Base-by-base conservation (phyloP, 2,888 invertebrate species). In the Lycia hirtaria region DNA sequence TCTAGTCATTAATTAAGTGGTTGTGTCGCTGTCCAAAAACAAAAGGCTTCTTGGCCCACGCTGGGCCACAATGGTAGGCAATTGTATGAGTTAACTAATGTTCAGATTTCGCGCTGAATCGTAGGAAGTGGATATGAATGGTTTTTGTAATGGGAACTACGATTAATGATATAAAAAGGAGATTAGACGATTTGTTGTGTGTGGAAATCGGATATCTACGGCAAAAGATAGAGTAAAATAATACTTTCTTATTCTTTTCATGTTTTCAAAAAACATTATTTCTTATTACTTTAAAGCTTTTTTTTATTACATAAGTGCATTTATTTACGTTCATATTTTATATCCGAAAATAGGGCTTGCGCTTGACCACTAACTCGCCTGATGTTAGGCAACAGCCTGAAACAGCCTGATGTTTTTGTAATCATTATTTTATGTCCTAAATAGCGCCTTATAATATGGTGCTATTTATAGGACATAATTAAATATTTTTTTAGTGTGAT, bases 1-100 rank as follows among this genome's bases (percentile, higher is more conserved):
- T 26, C 2, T n/a, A 52, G 53, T 66, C 65, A 64, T 66, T 62
- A 66, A 66, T 64, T 62, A 44, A 47, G 40, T 45, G 35, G 53
- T 45, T 57, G 59, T 57, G 59, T 60, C 50, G 50, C 65, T 60
- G 59, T 61, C 57, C 45, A 58, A 54, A 58, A 60, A 64, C 64
- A 65, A 66, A 56, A 48, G 49, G 15, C 28, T 32, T 40, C 41
- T 41, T 41, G 40, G 49, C 35, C 41, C 45, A 20, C 33, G 50
- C 41, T 32, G 56, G 38, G 49, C 40, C 54, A 62, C 59, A 56
- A 52, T 54, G 32, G 55, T 45, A 20, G 44, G 12, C 14, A 22
- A 43, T 56, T 44, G 50, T 50, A 44, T 32, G 50, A 51, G 26
- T 14, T 41, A 28, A 38, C 32, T 56, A 55, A 55, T 49, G 49